Evolutionary conservation across 2,797 vertebrate genomes (phyloP), one percentile per base, ranked within the genome.

Genomic region (Galaxias olidus): DNA sequence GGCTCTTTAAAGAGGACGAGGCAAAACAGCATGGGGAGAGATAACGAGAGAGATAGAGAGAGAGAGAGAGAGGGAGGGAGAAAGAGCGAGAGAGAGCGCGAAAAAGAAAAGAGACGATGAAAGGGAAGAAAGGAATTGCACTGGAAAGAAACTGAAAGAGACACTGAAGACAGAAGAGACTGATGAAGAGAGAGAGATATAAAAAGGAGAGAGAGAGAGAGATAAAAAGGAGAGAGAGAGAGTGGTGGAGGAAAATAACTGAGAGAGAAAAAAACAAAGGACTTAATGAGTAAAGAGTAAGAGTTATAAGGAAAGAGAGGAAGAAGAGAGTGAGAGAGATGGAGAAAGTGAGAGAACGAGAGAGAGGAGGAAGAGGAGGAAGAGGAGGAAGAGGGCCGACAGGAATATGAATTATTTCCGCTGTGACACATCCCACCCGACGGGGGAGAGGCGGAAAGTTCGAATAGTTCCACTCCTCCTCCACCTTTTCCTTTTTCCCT

Each of bases 361-460:
- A 30, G 30, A 30, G 30, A 30, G 30, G 30, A 30, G 30, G 30
- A 30, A 30, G 30, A 30, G 30, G 30, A 51, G 6, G 56, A 30
- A 65, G 47, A 63, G 51, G 45, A 17, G 48, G n/a, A 45, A 1
- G 54, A 56, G n/a, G 63, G 62, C 69, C 72, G 74, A 76, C 66
- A 72, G 62, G 66, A 67, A 73, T 73, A 76, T 73, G 52, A 76
- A 76, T 76, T 64, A 76, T 69, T 48, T 60, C 62, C 53, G 49
- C 51, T 52, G 63, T 64, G 60, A 64, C 63, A 67, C 47, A 56
- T 56, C 47, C 14, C 48, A 60, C 41, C 43, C 17, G 47, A 42
- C 30, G 19, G 30, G 30, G n/a, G n/a, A 50, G 60, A 53, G 43
- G 69, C 59, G 51, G 47, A 68, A 49, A 58, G 59, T 69, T 66